Evolutionary conservation across 2,888 invertebrate genomes (phyloP), one percentile per base, ranked within the genome.

Genomic region (Drosophila pseudotakahashii): DNA sequence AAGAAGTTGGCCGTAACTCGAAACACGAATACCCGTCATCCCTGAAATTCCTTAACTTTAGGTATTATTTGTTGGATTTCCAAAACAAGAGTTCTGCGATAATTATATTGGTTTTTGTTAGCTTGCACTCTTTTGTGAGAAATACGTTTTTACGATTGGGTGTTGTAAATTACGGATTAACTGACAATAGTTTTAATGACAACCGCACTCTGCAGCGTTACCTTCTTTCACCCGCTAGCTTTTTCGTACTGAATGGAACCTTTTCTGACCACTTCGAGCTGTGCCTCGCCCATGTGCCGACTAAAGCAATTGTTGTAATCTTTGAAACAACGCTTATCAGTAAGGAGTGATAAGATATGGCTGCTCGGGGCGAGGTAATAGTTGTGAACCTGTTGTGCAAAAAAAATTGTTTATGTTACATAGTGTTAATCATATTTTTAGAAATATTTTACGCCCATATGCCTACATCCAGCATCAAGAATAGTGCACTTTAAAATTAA

Each of bases 191-290:
- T 60, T 44, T n/a, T 2, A 41, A 34, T 23, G 45, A 39, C 39
- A 14, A 9, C 2, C 37, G 14, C 23, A 9, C 48, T 62, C 37
- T 67, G 48, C 60, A 23, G 62, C 19, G 41, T 76, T 82, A 90
- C 89, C 90, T 90, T 88, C 63, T 82, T 87, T 73, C 85, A 88
- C 88, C 87, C 86, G 89, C 75, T 79, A 63, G 54, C 71, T 71
- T 81, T 79, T 76, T 88, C 82, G 86, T 79, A 89, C 89, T 90
- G 77, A 81, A 23, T 62, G 42, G 32, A 55, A 30, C 39, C 30
- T 47, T 59, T 58, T 66, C 42, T 47, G 42, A 32, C 52, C 19
- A 42, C 70, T 57, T 78, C 59, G 73, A 76, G 74, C 78, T 73
- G 76, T 78, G 78, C 80, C 78, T 76, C 78, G 60, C 84, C 84